Evolutionary conservation across 2,113 vertebrate genomes (phyloP).

Genomic region (Himantopus leucocephalus): DNA sequence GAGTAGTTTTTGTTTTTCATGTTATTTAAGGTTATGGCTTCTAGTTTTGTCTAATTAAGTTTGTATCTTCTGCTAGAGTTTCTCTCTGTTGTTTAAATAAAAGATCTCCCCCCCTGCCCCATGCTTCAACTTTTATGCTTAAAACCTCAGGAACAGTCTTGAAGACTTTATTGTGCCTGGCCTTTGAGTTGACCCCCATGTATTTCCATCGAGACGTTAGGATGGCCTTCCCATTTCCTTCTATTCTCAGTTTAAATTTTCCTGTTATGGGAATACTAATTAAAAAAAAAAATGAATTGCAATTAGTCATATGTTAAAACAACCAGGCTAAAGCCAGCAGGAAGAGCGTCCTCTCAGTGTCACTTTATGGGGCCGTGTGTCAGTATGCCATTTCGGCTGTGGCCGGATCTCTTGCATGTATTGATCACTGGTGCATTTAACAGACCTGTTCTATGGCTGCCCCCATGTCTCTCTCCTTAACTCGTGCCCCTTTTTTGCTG

Average conservation of each 20-base stretch:
- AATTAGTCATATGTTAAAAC: not conserved
- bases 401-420: not conserved
- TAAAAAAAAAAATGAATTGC: not conserved
- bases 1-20: not conserved
- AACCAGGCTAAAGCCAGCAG: not conserved
- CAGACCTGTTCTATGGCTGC: not conserved
- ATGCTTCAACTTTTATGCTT: not conserved
- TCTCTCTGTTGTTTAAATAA: not conserved
- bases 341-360: not conserved
- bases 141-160: not conserved
- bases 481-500: not conserved
- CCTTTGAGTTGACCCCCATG: not conserved
- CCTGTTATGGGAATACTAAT: not conserved
- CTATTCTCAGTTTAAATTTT: conserved; percentile 42
- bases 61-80: not conserved
- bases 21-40: not conserved
- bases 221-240: conserved; percentile 50
- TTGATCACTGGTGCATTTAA: not conserved
- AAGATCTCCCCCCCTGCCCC: not conserved
- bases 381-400: not conserved
- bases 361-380: accelerated
- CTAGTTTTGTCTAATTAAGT: not conserved
- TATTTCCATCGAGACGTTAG: not conserved
- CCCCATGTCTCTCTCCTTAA: not conserved
- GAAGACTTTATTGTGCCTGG: not conserved